A percentile compares a stretch with the other conserved stretches of the same genome.
phyloP scores from a whole-genome alignment of 2,888 invertebrate species.

The Agrochola macilenta region DNA sequence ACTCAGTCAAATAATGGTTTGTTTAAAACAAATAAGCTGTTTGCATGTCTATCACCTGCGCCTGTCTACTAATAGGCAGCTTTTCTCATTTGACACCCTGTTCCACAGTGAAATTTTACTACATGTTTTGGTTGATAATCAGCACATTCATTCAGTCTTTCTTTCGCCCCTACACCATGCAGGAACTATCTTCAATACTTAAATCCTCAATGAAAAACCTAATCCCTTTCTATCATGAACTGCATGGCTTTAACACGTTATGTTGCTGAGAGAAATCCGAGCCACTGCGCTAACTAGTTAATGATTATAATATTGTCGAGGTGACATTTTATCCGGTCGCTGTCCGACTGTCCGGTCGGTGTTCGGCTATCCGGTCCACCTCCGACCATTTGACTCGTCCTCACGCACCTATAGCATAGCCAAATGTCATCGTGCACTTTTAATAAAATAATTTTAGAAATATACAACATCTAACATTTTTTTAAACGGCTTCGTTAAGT shows the following conservation, averaged over 20 bases:
- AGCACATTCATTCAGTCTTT: background rate
- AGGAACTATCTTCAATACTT: background rate
- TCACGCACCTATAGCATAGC: background rate
- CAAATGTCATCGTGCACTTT: background rate
- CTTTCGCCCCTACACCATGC: background rate
- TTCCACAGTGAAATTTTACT: background rate
- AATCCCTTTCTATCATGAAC: background rate
- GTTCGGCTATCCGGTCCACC: too few species aligned
- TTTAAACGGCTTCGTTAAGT: background rate
- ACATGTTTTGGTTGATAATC: too few species aligned
- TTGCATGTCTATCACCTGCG: too few species aligned
- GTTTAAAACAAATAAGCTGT: background rate
- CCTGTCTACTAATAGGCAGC: background rate
- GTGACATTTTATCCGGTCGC: slow-evolving; percentile 50
- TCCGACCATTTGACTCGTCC: background rate
- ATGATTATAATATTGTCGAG: slow-evolving; percentile 50
- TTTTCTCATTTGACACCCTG: background rate
- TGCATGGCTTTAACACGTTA: slow-evolving; percentile 34
- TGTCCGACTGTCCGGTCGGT: background rate
- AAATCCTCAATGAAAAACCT: background rate
- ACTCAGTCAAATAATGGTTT: background rate
- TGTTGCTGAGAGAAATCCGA: slow-evolving; percentile 19
- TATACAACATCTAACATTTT: background rate
- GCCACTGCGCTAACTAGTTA: slow-evolving; percentile 46
- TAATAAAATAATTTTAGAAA: background rate